Percentiles rank a stretch among this genome's conserved stretches.
Evolutionary conservation across 2,888 invertebrate species (phyloP).

Genomic region (Mythimna lalbum): DNA sequence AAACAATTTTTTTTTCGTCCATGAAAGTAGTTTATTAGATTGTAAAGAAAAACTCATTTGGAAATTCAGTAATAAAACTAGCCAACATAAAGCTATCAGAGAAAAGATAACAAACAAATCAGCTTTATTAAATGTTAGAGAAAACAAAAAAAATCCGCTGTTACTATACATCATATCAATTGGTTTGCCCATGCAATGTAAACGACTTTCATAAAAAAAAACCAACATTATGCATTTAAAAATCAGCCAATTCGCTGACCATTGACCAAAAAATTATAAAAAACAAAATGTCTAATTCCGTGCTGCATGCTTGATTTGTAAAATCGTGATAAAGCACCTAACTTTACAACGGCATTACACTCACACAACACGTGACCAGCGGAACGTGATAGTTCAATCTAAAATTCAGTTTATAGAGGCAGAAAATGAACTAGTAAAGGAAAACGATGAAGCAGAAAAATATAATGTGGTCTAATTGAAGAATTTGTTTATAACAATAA

Average conservation of each 20-base stretch:
- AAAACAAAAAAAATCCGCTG: neutral
- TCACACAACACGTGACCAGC: conserved; percentile 30
- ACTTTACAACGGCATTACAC: conserved; percentile 12
- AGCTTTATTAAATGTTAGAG: neutral
- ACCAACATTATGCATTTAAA: neutral
- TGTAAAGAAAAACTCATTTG: neutral
- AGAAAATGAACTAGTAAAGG: neutral
- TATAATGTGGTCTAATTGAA: conserved; percentile 1
- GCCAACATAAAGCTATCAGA: neutral
- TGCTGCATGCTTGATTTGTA: conserved; percentile 36
- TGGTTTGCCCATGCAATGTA: neutral
- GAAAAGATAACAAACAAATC: neutral
- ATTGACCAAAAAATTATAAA: conserved; percentile 8
- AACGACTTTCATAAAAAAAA: neutral
- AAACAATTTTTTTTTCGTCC: neutral
- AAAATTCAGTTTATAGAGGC: conserved; percentile 10
- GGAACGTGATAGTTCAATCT: conserved; percentile 19
- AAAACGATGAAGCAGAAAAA: conserved; percentile 5
- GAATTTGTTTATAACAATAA: neutral
- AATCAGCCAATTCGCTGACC: neutral
- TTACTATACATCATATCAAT: neutral
- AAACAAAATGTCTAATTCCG: conserved; percentile 19
- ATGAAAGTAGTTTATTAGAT: conserved; percentile 2
- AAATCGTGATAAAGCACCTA: conserved; percentile 24
- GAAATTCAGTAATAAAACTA: neutral